phyloP scores from a whole-genome alignment of 2,888 invertebrate genomes.

The Stenichneumon culpator region DNA sequence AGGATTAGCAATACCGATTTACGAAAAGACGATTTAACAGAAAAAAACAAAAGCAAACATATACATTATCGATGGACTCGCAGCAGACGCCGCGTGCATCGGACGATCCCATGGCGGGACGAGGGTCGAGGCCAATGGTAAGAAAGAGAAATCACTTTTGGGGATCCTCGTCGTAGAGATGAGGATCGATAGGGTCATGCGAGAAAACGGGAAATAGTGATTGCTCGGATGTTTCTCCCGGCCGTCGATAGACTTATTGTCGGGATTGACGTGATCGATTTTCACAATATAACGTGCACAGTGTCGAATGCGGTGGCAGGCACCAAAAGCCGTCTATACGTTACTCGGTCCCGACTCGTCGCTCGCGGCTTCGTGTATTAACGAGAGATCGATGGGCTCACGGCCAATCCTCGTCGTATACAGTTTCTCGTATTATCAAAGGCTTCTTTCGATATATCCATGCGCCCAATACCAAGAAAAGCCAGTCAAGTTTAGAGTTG shows the following conservation, averaged over 20 bases:
- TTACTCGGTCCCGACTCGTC: constrained; percentile 25
- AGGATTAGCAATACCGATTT: constrained; percentile 65
- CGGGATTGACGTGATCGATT: constrained; percentile 59
- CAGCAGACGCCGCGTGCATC: constrained; percentile 76
- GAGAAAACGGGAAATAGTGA: constrained; percentile 33
- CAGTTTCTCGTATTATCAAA: constrained; percentile 55
- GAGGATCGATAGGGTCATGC: background rate
- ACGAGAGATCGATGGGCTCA: constrained; percentile 80
- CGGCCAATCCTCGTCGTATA: constrained; percentile 73
- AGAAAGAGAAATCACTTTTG: constrained; percentile 65
- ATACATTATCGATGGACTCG: constrained; percentile 77
- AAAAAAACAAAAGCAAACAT: constrained; percentile 22
- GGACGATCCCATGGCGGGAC: constrained; percentile 74
- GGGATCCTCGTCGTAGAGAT: background rate
- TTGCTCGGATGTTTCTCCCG: constrained; percentile 23
- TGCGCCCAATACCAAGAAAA: constrained; percentile 25
- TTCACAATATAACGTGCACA: constrained; percentile 40
- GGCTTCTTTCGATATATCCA: background rate
- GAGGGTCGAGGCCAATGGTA: constrained; percentile 77
- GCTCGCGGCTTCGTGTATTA: constrained; percentile 68
- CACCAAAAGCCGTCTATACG: constrained; percentile 60
- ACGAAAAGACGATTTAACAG: constrained; percentile 66
- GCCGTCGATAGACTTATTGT: constrained; percentile 31
- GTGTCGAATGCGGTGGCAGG: constrained; percentile 60
- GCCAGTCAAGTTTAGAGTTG: background rate